These are phyloP conservation scores for Sogatella furcifera DNA, from an alignment of 1,140 invertebrate species.

Conservation along the genomic window DNA sequence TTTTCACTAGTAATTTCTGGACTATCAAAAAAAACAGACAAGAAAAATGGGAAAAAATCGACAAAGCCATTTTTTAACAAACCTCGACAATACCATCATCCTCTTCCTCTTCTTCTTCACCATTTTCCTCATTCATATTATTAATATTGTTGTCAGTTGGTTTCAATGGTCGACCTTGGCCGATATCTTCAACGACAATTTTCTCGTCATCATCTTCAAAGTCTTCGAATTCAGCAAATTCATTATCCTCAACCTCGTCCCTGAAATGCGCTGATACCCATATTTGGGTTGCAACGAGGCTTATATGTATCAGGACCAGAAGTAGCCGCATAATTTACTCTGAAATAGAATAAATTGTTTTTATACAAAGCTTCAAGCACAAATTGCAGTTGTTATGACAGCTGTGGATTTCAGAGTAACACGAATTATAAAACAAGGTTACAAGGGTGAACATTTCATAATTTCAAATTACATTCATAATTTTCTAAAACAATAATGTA, in stretches of 20 bases:
- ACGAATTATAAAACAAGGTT: too few relatives aligned
- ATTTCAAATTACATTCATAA: too few relatives aligned
- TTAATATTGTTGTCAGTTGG: not conserved
- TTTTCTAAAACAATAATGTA: too few relatives aligned
- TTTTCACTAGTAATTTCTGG: too few relatives aligned
- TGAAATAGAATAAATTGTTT: not conserved
- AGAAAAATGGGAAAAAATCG: not conserved
- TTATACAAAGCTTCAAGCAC: too few relatives aligned
- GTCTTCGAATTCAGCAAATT: conserved; percentile 95
- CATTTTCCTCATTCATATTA: conserved; percentile 25
- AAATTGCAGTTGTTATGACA: too few relatives aligned
- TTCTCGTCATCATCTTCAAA: conserved; percentile 52
- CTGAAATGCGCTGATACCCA: conserved; percentile 39
- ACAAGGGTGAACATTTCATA: too few relatives aligned
- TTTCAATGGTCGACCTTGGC: conserved; percentile 8
- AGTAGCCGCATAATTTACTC: conserved; percentile 12
- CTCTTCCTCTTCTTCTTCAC: conserved; percentile 44
- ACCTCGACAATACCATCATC: conserved; percentile 42
- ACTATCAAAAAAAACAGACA: not conserved
- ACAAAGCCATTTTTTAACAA: not conserved
- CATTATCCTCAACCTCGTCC: conserved; percentile 71
- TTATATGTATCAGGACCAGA: conserved; percentile 37
- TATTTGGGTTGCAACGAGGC: conserved; percentile 38
- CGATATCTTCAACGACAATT: conserved; percentile 20
- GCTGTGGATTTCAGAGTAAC: too few relatives aligned